Conservation (phyloP, 2,888 invertebrate genomes). For the Acrobasis repandana region DNA sequence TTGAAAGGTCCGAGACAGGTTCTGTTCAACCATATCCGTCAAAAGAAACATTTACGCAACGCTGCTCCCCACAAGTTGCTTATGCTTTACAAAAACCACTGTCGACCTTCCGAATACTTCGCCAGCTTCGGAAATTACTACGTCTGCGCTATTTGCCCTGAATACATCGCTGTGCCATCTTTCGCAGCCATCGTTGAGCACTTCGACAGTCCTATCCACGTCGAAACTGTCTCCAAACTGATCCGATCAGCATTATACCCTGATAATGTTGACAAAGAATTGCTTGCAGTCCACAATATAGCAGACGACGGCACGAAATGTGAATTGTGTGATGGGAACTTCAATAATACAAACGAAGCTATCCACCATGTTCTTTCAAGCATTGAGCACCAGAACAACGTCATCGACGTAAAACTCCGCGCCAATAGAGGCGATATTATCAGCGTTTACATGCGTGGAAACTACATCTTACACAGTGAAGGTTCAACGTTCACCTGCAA, state of each 20-base stretch:
- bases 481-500: conserved; percentile 62
- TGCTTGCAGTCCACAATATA: conserved; percentile 51
- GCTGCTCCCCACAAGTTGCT: conserved; percentile 69
- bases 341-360: conserved; percentile 51
- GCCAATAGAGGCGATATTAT: conserved; percentile 68
- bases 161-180: conserved; percentile 63
- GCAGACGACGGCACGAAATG: conserved; percentile 49
- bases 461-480: conserved; percentile 66
- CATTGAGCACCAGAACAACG: conserved; percentile 58
- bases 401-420: conserved; percentile 50
- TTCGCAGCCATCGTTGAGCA: conserved; percentile 72
- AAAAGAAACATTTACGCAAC: conserved; percentile 75
- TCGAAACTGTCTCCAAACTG: conserved; percentile 62
- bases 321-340: conserved; percentile 52
- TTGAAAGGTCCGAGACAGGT: conserved; percentile 74
- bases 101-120: conserved; percentile 70
- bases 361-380: conserved; percentile 59
- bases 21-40: conserved; percentile 74
- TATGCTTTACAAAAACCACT: conserved; percentile 67
- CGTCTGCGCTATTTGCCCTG: conserved; percentile 67
- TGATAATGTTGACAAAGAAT: conserved; percentile 47
- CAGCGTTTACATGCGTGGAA: conserved; percentile 71
- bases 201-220: conserved; percentile 63
- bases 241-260: conserved; percentile 59
- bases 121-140: conserved; percentile 77